Evolutionary conservation across 92 coral and sea anemone genomes (phyloP), one percentile per base, ranked within the genome.

Genomic region (Diadumene lineata): DNA sequence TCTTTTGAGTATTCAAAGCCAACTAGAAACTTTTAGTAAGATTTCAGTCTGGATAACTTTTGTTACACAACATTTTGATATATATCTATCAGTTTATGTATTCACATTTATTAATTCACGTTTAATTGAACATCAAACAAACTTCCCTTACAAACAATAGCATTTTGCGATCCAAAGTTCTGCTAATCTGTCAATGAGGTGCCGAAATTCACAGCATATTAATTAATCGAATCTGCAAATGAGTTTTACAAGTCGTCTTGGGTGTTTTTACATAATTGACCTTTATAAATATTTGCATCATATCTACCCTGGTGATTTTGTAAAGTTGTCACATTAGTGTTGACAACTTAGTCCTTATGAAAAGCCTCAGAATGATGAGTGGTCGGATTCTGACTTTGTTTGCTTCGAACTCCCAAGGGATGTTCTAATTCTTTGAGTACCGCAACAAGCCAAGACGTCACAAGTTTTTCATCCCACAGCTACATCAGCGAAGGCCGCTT

Each of bases 51-150:
- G n/a, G n/a, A n/a, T n/a, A n/a, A n/a, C n/a, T n/a, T n/a, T n/a
- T n/a, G n/a, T n/a, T n/a, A n/a, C n/a, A n/a, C n/a, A n/a, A n/a
- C n/a, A n/a, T n/a, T n/a, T n/a, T n/a, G n/a, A n/a, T n/a, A n/a
- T n/a, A n/a, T 38, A 38, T 4, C 6, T 4, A 4, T 6, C 48
- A 13, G 13, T 38, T 38, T 53, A 53, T 53, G 9, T 23, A 56
- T 8, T 56, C 66, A 27, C 9, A 38, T n/a, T n/a, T 17, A 22
- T 72, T 72, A 72, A 56, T 48, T 34, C 64, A 72, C 32, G 11
- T 23, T 61, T 72, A 72, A 72, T 72, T 72, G 77, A 72, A 28
- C 38, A 33, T 43, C 34, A 60, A 72, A 72, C 64, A 72, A 72
- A 34, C 34, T 33, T 44, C 44, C 15, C 17, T 13, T 18, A 38